A percentile compares a stretch with the other conserved stretches of the same genome.
phyloP scores from a whole-genome alignment of 1,140 invertebrate species.

The Apocrypta bakeri region DNA sequence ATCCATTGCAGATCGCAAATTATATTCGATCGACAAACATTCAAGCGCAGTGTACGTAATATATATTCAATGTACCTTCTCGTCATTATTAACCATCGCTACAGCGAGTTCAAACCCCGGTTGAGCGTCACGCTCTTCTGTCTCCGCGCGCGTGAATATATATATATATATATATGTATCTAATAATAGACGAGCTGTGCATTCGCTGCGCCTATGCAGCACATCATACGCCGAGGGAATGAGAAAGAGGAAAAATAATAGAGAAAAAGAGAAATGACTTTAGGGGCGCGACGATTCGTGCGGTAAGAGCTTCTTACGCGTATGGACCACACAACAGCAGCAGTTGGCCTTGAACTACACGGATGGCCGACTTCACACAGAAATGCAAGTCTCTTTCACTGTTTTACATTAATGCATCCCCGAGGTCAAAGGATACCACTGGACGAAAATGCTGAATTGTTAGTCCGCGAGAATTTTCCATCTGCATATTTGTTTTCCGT shows the following conservation, averaged over 20 bases:
- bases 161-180: neutral
- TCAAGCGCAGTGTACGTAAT: too few species aligned
- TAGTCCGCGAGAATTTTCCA: too few species aligned
- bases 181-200: conserved; percentile 4
- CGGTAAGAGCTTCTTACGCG: neutral
- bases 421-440: neutral
- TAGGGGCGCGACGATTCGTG: neutral
- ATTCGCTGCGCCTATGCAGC: neutral
- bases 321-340: too few species aligned
- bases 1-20: neutral
- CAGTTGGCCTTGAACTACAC: neutral
- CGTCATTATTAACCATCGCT: neutral
- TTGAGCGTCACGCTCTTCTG: neutral
- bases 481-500: neutral
- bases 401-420: neutral
- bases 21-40: neutral
- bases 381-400: neutral
- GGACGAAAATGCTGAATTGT: neutral
- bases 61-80: too few species aligned
- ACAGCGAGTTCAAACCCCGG: neutral
- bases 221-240: neutral
- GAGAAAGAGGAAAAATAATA: conserved; percentile 1
- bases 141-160: too few species aligned
- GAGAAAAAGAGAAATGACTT: neutral
- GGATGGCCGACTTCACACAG: neutral